These are phyloP conservation scores for Etheostoma nigrum DNA, from an alignment of 2,797 vertebrate genomes.

Conservation along the genomic window DNA sequence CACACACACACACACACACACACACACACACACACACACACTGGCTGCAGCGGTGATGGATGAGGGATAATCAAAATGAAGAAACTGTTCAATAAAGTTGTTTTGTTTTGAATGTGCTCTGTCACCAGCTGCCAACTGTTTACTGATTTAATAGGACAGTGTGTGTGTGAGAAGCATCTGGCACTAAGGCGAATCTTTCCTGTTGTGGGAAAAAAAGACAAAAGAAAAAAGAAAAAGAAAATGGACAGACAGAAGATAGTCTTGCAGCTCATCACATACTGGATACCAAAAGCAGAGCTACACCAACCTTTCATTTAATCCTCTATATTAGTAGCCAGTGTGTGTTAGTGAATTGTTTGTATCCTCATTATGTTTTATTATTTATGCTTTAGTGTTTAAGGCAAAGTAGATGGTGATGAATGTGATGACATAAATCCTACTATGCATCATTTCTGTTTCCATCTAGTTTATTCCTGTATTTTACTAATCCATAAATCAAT, in stretches of 20 bases:
- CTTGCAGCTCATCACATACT: conserved; percentile 8
- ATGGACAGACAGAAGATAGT: conserved; percentile 28
- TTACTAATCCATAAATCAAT: neutral
- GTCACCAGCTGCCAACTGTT: conserved; percentile 71
- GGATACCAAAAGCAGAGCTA: conserved; percentile 23
- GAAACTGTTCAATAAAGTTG: conserved; percentile 76
- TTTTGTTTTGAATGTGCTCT: conserved; percentile 67
- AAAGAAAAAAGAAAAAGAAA: neutral
- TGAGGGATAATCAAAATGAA: conserved; percentile 61
- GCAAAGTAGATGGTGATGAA: neutral
- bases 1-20: conserved; percentile 10
- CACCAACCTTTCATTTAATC: conserved; percentile 25
- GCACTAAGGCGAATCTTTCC: conserved; percentile 49
- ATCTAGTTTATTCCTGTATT: neutral
- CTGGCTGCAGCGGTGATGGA: conserved; percentile 60
- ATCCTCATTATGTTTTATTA: neutral
- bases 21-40: conserved; percentile 17
- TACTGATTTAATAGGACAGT: conserved; percentile 57
- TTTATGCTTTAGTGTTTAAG: conserved; percentile 1
- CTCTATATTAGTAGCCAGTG: neutral
- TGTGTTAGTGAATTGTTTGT: neutral
- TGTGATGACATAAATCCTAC: neutral
- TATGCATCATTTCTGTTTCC: neutral
- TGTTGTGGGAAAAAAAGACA: conserved; percentile 21
- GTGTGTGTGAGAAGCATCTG: conserved; percentile 65